Evolutionary conservation across 2,888 invertebrate genomes (phyloP).

Genomic region (Electrophaes corylata): DNA sequence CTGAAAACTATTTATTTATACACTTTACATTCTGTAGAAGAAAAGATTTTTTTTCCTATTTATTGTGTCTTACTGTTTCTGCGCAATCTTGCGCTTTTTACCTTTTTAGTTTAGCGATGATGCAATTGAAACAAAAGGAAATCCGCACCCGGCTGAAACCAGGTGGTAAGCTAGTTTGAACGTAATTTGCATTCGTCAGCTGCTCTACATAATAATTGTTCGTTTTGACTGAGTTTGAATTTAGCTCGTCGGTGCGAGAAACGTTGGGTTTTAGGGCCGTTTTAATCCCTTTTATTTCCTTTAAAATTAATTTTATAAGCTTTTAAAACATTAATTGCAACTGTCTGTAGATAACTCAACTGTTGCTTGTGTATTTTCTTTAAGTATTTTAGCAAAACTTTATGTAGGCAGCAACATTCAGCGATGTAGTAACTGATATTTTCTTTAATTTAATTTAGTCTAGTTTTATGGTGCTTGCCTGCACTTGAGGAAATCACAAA

Average conservation of each 20-base stretch:
- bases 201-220: constrained; percentile 71
- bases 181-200: constrained; percentile 63
- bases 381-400: no score
- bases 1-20: no score
- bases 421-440: no score
- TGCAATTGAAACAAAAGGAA: background rate
- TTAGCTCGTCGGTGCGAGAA: constrained; percentile 16
- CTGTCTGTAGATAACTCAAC: background rate
- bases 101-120: background rate
- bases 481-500: no score
- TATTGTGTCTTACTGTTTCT: no score
- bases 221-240: constrained; percentile 53
- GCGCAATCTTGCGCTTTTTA: no score
- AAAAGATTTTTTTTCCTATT: no score
- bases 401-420: no score
- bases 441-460: no score
- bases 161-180: constrained; percentile 20
- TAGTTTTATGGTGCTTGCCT: no score
- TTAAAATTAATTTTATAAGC: background rate
- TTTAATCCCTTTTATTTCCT: constrained; percentile 3
- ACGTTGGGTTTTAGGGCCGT: constrained; percentile 2
- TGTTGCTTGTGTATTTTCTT: no score
- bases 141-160: constrained; percentile 18
- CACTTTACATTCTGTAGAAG: no score
- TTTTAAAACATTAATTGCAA: background rate